These are phyloP conservation scores for Darevskia mixta DNA, from an alignment of 2,797 vertebrate genomes.

Conservation along the genomic window DNA sequence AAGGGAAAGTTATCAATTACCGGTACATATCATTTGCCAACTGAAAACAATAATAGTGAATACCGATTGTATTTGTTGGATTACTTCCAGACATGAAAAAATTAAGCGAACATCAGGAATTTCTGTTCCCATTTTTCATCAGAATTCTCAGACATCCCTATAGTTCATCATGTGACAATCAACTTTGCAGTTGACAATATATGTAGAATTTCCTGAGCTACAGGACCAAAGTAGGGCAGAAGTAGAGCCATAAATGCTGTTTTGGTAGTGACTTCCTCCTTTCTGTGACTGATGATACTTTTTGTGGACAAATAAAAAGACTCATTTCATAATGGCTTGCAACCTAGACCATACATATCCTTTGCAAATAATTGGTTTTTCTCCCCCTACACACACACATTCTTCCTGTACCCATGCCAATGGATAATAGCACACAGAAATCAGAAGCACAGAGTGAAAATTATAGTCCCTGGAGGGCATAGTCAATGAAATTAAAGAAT, in stretches of 20 bases:
- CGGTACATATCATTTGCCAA: no score
- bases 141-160: no score
- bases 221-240: neutral
- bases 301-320: neutral
- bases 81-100: no score
- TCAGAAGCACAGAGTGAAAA: conserved; percentile 16
- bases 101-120: no score
- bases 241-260: neutral
- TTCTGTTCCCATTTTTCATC: no score
- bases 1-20: no score
- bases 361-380: conserved; percentile 1
- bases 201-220: neutral
- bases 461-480: conserved; percentile 13
- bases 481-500: conserved; percentile 42
- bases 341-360: neutral
- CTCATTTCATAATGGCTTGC: neutral
- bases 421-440: conserved; percentile 12
- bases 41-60: no score
- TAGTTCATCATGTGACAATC: neutral
- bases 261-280: neutral
- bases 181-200: neutral
- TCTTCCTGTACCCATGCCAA: conserved; percentile 14
- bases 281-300: neutral
- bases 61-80: no score
- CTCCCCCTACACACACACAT: neutral